Evolutionary conservation across 2,797 vertebrate species (phyloP).

Genomic region (Aulostomus chinensis): DNA sequence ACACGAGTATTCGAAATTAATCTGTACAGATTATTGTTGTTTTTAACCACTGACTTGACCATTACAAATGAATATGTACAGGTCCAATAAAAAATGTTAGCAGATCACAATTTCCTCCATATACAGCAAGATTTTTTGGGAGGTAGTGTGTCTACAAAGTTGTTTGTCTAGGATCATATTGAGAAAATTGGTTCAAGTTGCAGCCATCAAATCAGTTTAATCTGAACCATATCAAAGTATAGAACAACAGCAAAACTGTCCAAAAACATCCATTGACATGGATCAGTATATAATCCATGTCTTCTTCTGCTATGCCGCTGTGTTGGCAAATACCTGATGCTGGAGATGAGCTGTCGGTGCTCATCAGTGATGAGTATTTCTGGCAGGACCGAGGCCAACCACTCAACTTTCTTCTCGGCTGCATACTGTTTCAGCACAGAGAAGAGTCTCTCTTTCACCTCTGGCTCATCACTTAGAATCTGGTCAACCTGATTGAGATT

Average conservation of each 20-base stretch:
- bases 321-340: conserved; percentile 98
- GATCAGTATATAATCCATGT: too few species aligned
- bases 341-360: conserved; percentile 87
- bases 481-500: conserved; percentile 86
- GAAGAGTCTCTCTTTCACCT: conserved; percentile 90
- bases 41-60: conserved; percentile 28
- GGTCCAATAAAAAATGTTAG: not conserved
- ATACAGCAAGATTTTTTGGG: too few species aligned
- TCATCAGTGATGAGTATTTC: conserved; percentile 85
- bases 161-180: too few species aligned
- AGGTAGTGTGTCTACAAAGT: too few species aligned
- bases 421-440: conserved; percentile 92
- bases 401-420: conserved; percentile 88
- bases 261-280: too few species aligned
- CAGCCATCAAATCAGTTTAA: too few species aligned
- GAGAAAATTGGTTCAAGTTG: too few species aligned
- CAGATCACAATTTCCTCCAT: too few species aligned
- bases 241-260: too few species aligned
- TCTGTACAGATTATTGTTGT: conserved; percentile 48
- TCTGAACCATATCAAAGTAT: too few species aligned
- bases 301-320: too few species aligned
- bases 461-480: conserved; percentile 84
- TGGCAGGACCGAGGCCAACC: conserved; percentile 87
- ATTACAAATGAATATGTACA: conserved; percentile 1
- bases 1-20: conserved; percentile 26